Conservation (phyloP, 2,888 invertebrate genomes). For the Volucella inanis region DNA sequence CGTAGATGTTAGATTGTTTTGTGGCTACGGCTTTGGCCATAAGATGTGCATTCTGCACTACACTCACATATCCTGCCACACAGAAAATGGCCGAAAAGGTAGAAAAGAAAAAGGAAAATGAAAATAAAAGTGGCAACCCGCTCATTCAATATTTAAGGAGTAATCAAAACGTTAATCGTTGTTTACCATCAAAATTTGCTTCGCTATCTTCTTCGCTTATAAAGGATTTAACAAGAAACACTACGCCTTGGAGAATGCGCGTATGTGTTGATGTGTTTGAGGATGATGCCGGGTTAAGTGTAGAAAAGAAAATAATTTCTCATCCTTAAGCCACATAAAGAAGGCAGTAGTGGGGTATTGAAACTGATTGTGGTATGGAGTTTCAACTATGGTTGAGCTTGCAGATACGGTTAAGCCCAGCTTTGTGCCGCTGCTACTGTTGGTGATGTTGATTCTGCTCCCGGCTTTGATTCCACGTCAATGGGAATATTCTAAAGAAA, state of each 20-base stretch:
- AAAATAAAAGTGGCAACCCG: conserved; percentile 29
- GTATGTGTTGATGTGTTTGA: conserved; percentile 21
- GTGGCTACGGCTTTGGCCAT: conserved; percentile 21
- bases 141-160: conserved; percentile 82
- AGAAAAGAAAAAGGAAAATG: conserved; percentile 2
- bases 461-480: conserved; percentile 62
- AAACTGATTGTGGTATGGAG: conserved; percentile 3
- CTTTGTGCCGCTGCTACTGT: conserved; percentile 50
- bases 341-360: conserved; percentile 30
- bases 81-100: conserved; percentile 48
- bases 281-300: conserved; percentile 50
- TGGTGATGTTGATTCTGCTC: conserved; percentile 71
- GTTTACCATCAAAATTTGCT: conserved; percentile 82
- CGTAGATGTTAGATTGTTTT: conserved; percentile 36
- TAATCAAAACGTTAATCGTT: conserved; percentile 83
- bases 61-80: not conserved
- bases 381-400: conserved; percentile 1
- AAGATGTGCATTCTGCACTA: conserved; percentile 42
- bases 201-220: conserved; percentile 71
- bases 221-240: conserved; percentile 61
- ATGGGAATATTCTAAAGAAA: conserved; percentile 69
- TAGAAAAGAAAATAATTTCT: conserved; percentile 67
- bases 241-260: conserved; percentile 1
- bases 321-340: conserved; percentile 32
- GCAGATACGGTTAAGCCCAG: conserved; percentile 32